A percentile compares a stretch with the other conserved stretches of the same genome.
Conservation (phyloP, 1,140 invertebrate genomes). For the Hyles vespertilio region DNA sequence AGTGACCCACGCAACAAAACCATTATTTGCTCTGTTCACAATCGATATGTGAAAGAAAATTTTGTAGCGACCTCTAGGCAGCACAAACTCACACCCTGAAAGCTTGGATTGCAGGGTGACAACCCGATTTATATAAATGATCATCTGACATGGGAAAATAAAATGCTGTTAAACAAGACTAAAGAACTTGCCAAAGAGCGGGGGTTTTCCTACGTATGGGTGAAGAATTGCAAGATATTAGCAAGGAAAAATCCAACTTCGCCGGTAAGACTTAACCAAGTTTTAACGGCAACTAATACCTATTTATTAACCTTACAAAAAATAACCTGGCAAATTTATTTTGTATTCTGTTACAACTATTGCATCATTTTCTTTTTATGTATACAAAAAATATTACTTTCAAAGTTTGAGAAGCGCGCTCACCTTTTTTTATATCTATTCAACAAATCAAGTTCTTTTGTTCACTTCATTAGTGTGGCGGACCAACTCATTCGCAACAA, state of each 20-base stretch:
- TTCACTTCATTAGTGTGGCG: too few species aligned
- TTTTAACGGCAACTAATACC: too few species aligned
- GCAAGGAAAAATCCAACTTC: slow-evolving; percentile 9
- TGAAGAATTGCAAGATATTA: slow-evolving; percentile 21
- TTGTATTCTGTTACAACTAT: too few species aligned
- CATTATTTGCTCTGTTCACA: slow-evolving; percentile 21
- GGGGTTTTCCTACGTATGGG: slow-evolving; percentile 19
- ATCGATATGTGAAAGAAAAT: slow-evolving; percentile 20
- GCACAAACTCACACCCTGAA: slow-evolving; percentile 8
- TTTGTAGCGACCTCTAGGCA: slow-evolving; percentile 16
- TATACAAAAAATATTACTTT: too few species aligned
- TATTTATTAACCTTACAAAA: too few species aligned
- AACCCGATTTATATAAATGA: slow-evolving; percentile 24
- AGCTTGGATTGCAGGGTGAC: slow-evolving; percentile 14
- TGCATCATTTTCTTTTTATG: too few species aligned
- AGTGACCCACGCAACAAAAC: slow-evolving; percentile 12
- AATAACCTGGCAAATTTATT: too few species aligned
- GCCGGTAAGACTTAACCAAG: neutral
- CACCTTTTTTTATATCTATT: too few species aligned
- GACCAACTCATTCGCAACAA: too few species aligned
- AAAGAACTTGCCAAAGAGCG: slow-evolving; percentile 16
- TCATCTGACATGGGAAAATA: slow-evolving; percentile 21
- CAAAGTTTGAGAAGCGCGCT: too few species aligned
- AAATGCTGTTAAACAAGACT: slow-evolving; percentile 19
- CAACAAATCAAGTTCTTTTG: too few species aligned